Percentiles rank a stretch among this genome's conserved stretches.
phyloP scores from a whole-genome alignment of 1,140 invertebrate genomes.

The Cydia fagiglandana region DNA sequence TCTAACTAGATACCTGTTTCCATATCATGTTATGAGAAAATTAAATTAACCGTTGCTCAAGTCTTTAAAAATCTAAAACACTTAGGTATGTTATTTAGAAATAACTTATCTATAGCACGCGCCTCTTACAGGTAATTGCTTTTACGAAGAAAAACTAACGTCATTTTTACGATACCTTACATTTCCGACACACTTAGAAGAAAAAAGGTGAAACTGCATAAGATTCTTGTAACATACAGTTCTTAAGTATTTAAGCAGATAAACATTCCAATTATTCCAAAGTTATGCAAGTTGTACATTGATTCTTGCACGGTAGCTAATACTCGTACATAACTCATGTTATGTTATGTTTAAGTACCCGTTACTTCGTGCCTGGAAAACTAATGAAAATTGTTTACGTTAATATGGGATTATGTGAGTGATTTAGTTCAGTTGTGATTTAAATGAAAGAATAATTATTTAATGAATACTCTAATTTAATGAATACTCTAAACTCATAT shows the following conservation, averaged over 20 bases:
- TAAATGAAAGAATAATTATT: too few relatives aligned
- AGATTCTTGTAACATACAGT: background rate
- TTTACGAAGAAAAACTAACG: background rate
- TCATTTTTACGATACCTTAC: slow-evolving; percentile 6
- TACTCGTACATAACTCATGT: background rate
- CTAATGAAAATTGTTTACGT: background rate
- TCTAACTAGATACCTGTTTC: background rate
- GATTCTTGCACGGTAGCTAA: background rate
- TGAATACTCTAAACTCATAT: too few relatives aligned
- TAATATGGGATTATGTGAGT: background rate
- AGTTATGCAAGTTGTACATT: background rate
- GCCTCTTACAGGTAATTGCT: background rate
- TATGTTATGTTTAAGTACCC: background rate
- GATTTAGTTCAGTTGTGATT: background rate
- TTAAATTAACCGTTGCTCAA: background rate
- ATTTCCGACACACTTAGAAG: background rate
- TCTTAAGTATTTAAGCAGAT: background rate
- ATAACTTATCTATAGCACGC: background rate
- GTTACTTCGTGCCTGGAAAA: too few relatives aligned
- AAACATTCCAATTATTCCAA: background rate
- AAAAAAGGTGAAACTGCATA: background rate
- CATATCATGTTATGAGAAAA: background rate
- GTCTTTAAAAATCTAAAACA: background rate
- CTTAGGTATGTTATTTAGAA: background rate
- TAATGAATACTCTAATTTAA: too few relatives aligned